phyloP scores from a whole-genome alignment of 2,797 vertebrate genomes.

The Chelonia mydas region DNA sequence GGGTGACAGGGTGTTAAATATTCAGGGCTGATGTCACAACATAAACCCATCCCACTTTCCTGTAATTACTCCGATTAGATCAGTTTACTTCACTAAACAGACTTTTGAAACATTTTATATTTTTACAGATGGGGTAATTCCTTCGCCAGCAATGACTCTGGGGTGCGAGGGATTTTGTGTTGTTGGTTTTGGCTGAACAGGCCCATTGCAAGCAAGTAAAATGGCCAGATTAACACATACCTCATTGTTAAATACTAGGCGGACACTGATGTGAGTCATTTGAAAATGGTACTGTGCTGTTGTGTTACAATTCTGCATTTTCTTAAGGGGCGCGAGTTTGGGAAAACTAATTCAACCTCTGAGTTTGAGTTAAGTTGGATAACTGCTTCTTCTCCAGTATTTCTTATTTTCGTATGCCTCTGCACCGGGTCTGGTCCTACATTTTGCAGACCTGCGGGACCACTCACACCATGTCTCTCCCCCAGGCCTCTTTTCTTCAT shows the following conservation, averaged over 20 bases:
- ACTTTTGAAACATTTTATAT: conserved; percentile 66
- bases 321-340: background rate
- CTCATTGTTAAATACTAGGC: conserved; percentile 71
- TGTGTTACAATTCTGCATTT: conserved; percentile 10
- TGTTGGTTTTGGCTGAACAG: conserved; percentile 80
- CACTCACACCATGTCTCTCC: background rate
- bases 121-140: conserved; percentile 80
- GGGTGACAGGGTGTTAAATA: conserved; percentile 42
- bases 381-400: background rate
- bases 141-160: conserved; percentile 77
- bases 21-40: conserved; percentile 69
- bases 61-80: conserved; percentile 71
- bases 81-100: conserved; percentile 47
- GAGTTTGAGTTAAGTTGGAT: background rate
- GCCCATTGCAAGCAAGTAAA: conserved; percentile 68
- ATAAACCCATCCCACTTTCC: conserved; percentile 73
- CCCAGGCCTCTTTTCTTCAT: conserved; percentile 8
- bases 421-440: background rate
- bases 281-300: background rate
- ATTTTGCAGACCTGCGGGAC: background rate
- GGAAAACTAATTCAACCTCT: conserved; percentile 12
- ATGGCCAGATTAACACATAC: conserved; percentile 84
- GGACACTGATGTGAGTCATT: conserved; percentile 46
- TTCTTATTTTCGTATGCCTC: background rate
- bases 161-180: conserved; percentile 73